A percentile compares a stretch with the other conserved stretches of the same genome.
These are phyloP conservation scores for Drosophila lacertosa DNA, from an alignment of 1,140 invertebrate species.

Conservation along the genomic window DNA sequence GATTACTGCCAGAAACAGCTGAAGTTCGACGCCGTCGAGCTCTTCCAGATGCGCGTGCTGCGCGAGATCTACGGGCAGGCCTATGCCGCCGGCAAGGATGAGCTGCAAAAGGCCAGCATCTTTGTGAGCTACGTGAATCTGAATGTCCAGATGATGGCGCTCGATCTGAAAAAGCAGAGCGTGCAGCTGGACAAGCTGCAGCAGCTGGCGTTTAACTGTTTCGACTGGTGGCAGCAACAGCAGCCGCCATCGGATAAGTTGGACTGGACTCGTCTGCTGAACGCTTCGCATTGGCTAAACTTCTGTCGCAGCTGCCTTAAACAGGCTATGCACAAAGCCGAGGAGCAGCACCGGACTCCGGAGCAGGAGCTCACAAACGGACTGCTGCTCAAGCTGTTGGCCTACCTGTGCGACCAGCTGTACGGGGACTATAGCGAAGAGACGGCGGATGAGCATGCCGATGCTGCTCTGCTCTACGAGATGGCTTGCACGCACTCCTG, in stretches of 20 bases:
- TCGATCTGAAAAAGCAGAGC: conserved; percentile 85
- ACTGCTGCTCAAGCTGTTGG: conserved; percentile 85
- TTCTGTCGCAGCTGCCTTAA: conserved; percentile 88
- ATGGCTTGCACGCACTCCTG: conserved; percentile 91
- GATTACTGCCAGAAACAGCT: conserved; percentile 85
- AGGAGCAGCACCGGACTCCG: conserved; percentile 67
- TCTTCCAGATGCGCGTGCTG: conserved; percentile 85
- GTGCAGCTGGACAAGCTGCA: conserved; percentile 63
- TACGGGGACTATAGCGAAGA: conserved; percentile 82
- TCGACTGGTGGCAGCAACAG: conserved; percentile 76
- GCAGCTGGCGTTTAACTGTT: conserved; percentile 62
- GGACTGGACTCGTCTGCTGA: conserved; percentile 84
- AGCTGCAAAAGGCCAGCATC: conserved; percentile 80
- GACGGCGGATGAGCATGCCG: conserved; percentile 1
- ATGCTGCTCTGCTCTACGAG: conserved; percentile 86
- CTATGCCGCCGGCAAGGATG: conserved; percentile 52
- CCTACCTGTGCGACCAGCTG: conserved; percentile 86
- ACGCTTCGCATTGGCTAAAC: conserved; percentile 87
- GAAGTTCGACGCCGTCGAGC: conserved; percentile 86
- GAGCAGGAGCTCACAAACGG: conserved; percentile 69
- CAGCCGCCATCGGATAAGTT: background rate
- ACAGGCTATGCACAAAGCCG: conserved; percentile 86
- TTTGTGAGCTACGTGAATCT: conserved; percentile 86
- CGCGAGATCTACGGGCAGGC: conserved; percentile 85
- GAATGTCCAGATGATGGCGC: conserved; percentile 85